Conservation (phyloP, 2,888 invertebrate species). For the Oasisia sp. region DNA sequence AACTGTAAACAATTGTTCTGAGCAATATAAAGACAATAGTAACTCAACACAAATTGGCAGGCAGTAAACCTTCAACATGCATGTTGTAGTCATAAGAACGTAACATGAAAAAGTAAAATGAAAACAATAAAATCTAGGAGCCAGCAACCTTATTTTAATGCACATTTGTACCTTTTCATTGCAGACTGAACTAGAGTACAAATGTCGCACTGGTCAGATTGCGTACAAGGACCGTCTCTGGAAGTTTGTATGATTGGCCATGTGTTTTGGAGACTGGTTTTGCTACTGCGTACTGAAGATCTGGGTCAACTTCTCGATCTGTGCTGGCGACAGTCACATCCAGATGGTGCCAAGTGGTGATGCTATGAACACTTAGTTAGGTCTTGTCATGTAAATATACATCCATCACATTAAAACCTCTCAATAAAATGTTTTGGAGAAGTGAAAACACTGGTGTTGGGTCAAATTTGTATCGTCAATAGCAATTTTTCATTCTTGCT, state of each 20-base stretch:
- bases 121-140: too few relatives aligned
- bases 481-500: background rate
- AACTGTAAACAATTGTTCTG: too few relatives aligned
- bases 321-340: background rate
- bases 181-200: conserved; percentile 43
- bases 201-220: conserved; percentile 46
- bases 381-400: background rate
- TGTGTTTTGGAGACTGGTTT: background rate
- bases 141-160: background rate
- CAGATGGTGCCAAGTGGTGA: background rate
- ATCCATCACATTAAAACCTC: conserved; percentile 5
- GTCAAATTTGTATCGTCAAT: background rate
- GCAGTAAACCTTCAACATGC: too few relatives aligned
- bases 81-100: too few relatives aligned
- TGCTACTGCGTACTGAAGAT: background rate
- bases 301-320: background rate
- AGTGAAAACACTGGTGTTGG: background rate
- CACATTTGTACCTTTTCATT: conserved; percentile 26
- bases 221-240: conserved; percentile 48
- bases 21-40: too few relatives aligned
- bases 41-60: too few relatives aligned
- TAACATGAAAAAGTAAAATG: too few relatives aligned
- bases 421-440: background rate
- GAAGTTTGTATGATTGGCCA: conserved; percentile 42
- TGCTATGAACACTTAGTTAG: conserved; percentile 17